Base-by-base conservation (phyloP, 2,888 invertebrate species). In the Tipula lateralis region DNA sequence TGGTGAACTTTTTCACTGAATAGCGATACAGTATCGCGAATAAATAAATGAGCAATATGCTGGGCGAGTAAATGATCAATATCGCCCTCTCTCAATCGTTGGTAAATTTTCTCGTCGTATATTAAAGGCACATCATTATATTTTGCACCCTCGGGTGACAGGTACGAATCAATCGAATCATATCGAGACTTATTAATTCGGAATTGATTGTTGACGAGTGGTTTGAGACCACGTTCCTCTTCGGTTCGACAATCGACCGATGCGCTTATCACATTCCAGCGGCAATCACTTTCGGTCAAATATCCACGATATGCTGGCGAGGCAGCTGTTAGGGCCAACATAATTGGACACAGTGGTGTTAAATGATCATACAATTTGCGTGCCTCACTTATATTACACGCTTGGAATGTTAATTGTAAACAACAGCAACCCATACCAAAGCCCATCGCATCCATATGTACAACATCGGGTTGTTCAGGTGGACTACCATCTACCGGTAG, bases 341-440 rank as follows among this genome's bases (percentile, higher is more conserved):
- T 95, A 86, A 99, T 97, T 0, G 99, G 99, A 88, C 99, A 99
- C 5, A 99, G 91, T 0, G 99, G 98, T 12, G 99, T 96, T 34
- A 99, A 92, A 89, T 99, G 99, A 90, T 99, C 99, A 89, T 99
- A 99, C 0, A 99, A 92, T 44, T 96, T 96, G 86, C 98, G 92
- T 3, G 99, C 99, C 91, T 99, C 99, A 82, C 93, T 93, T 86
- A 99, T 97, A 89, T 98, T 98, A 90, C 97, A 97, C 0, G 99
- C 99, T 86, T 90, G 90, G 91, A 99, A 99, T 84, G 97, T 98
- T 85, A 98, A 92, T 90, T 99, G 99, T 50, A 99, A 92, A 89
- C 99, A 99, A 88, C 97, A 98, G 90, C 98, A 98, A 34, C 99
- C 99, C 99, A 99, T 99, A 85, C 99, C 99, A 90, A 99, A 99